phyloP scores from a whole-genome alignment of 2,797 vertebrate species.

The Alcedo quadribrachys region DNA sequence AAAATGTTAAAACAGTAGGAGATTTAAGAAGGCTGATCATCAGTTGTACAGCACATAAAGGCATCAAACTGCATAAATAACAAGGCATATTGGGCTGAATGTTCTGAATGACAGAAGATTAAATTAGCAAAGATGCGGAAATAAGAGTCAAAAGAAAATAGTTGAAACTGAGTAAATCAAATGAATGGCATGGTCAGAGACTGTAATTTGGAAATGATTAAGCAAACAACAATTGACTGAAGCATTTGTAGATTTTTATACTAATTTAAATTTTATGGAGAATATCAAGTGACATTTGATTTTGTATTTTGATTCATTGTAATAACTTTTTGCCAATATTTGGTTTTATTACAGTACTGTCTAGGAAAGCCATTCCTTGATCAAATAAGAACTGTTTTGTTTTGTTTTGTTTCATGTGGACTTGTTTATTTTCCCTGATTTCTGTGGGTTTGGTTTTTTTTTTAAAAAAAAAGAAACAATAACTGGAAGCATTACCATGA shows the following conservation, averaged over 20 bases:
- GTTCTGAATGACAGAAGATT: conserved; percentile 34
- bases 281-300: neutral
- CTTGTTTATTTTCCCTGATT: neutral
- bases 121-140: conserved; percentile 40
- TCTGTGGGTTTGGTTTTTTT: neutral
- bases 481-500: neutral
- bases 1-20: neutral
- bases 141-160: conserved; percentile 17
- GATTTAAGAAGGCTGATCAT: neutral
- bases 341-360: neutral
- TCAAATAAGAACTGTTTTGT: neutral
- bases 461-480: neutral
- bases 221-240: conserved; percentile 19
- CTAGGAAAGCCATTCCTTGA: neutral
- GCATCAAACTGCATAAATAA: conserved; percentile 28
- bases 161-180: conserved; percentile 49
- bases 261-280: neutral
- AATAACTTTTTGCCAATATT: neutral
- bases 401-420: neutral
- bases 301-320: neutral
- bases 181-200: conserved; percentile 47
- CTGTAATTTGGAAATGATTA: conserved; percentile 36
- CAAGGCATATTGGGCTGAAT: neutral
- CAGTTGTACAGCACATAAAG: neutral
- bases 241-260: conserved; percentile 22